These are phyloP conservation scores for Hippocampus barbouri DNA, from an alignment of 2,113 vertebrate genomes.

Conservation along the genomic window DNA sequence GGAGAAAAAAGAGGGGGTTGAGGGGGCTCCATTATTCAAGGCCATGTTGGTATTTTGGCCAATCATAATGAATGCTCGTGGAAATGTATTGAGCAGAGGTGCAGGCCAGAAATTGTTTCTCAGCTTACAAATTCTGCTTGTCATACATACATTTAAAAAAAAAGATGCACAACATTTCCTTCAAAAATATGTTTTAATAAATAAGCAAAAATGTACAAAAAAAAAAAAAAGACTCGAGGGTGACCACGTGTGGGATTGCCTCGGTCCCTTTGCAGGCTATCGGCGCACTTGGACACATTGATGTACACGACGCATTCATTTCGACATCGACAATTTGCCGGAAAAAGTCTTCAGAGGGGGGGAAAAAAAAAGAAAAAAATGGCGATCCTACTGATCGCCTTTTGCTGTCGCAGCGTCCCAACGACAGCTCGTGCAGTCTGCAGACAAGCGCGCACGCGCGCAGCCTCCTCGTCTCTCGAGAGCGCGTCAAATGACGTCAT, in stretches of 20 bases:
- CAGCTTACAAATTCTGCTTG: background rate
- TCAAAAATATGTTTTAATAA: conserved; percentile 91
- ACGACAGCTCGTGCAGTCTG: conserved; percentile 24
- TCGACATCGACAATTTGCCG: conserved; percentile 46
- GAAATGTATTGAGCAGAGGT: background rate
- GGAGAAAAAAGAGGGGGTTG: background rate
- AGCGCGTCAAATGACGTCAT: conserved; percentile 49
- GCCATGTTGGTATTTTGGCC: background rate
- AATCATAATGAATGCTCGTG: background rate
- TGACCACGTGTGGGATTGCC: conserved; percentile 66
- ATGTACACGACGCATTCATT: conserved; percentile 68
- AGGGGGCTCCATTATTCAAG: background rate
- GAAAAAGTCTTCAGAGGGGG: conserved; percentile 50
- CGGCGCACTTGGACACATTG: conserved; percentile 59
- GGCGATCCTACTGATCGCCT: conserved; percentile 27
- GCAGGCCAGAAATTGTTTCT: background rate
- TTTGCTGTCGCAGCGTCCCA: conserved; percentile 24
- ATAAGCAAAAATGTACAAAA: conserved; percentile 87
- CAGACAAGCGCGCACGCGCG: conserved; percentile 28
- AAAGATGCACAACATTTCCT: conserved; percentile 61
- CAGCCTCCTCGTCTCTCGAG: conserved; percentile 45
- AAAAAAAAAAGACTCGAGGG: conserved; percentile 42
- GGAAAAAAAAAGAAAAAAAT: conserved; percentile 11
- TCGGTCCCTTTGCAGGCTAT: conserved; percentile 68
- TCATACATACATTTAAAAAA: conserved; percentile 9